Evolutionary conservation across 2,888 invertebrate genomes (phyloP).

Genomic region (Serrognathus titanus): DNA sequence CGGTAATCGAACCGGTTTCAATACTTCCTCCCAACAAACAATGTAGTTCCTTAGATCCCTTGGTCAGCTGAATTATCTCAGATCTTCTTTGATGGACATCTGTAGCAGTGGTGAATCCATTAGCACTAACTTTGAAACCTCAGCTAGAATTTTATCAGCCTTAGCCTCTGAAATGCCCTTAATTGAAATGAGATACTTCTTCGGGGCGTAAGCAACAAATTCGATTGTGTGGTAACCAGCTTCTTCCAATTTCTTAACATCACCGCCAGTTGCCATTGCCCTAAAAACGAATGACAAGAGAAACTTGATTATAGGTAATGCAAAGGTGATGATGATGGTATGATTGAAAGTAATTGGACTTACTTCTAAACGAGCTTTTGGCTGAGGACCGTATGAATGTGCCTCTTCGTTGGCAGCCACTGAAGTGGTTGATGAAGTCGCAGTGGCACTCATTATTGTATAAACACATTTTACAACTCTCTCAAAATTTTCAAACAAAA

Average conservation of each 20-base stretch:
- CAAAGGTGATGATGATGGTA: neutral
- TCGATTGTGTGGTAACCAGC: conserved; percentile 95
- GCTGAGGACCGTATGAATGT: conserved; percentile 70
- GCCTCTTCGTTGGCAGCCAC: conserved; percentile 54
- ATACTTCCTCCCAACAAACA: conserved; percentile 91
- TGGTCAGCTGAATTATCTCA: conserved; percentile 92
- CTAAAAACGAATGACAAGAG: conserved; percentile 50
- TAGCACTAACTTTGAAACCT: conserved; percentile 89
- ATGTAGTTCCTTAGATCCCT: conserved; percentile 92
- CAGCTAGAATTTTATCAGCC: conserved; percentile 88
- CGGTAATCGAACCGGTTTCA: conserved; percentile 97
- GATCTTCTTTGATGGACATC: conserved; percentile 93
- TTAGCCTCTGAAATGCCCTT: conserved; percentile 98
- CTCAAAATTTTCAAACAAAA: neutral
- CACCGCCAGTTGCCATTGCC: conserved; percentile 85
- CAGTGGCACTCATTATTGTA: conserved; percentile 38
- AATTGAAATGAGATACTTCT: conserved; percentile 80
- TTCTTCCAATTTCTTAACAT: conserved; percentile 90
- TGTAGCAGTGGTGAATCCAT: conserved; percentile 99
- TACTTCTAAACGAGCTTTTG: conserved; percentile 71
- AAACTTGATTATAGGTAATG: conserved; percentile 8
- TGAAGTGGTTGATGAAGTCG: conserved; percentile 54
- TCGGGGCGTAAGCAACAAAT: conserved; percentile 91
- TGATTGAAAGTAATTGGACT: conserved; percentile 11
- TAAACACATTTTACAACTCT: too few relatives aligned